Evolutionary conservation across 2,797 vertebrate genomes (phyloP), one percentile per base, ranked within the genome.

Genomic region (Babyrousa celebensis): DNA sequence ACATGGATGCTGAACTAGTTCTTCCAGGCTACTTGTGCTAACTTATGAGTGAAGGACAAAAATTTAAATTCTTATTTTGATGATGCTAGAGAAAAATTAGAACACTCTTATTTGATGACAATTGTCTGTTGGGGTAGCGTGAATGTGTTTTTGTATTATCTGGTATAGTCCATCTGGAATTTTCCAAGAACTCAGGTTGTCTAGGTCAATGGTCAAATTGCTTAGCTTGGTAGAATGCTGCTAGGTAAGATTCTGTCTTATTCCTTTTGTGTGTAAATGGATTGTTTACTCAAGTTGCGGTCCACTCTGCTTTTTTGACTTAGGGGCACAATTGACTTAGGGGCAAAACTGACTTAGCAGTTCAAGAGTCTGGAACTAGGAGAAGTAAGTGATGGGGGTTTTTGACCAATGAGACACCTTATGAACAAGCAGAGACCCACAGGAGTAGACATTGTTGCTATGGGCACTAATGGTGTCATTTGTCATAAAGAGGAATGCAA

Each of bases 131-230:
- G 25, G 68, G 60, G 52, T 87, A 60, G 77, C 32, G 4, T 48
- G 77, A 40, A 60, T 56, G 36, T 74, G 36, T 72, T 70, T 83
- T 58, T 87, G 32, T 70, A 36, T 75, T 58, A 83, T 78, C 67
- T 96, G 68, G 58, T 75, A 8, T 2, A 79, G 27, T 85, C 71
- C 15, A 60, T 74, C 68, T 74, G 82, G 63, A 95, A 83, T 92
- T 94, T 95, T 92, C 79, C 18, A 78, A 90, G 88, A 92, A 91
- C 27, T 71, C 72, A 75, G 70, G 58, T 91, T 91, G 74, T 82
- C 74, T 65, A 40, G 65, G 82, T 82, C 90, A 96, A 27, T 71
- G 65, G 32, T 25, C 75, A 68, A 77, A 10, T 65, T 62, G 18
- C 27, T n/a, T 6, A 72, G 32, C 29, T 17, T 92, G 78, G 21